Base-by-base conservation (phyloP, 2,888 invertebrate genomes). In the Exocentrus adspersus region DNA sequence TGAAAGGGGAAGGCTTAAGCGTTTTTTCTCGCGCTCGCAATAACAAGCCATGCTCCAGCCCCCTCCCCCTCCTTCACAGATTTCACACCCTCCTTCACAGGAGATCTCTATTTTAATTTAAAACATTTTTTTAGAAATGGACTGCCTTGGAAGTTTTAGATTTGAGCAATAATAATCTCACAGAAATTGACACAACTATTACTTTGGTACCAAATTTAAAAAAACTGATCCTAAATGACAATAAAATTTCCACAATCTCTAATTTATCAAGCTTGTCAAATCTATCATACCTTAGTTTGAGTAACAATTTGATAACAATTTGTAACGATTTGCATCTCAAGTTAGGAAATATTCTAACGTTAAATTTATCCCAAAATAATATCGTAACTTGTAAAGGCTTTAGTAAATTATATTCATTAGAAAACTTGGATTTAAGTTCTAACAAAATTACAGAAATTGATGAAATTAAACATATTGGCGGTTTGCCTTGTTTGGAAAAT, bases 351-450 rank as follows among this genome's bases (percentile, higher is more conserved):
- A 87, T 98, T 46, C 89, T 91, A n/a, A 89, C 88, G 61, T 87
- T 98, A 52, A 91, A 94, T 79, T 81, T 98, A 51, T 91, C 94
- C 0, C 92, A 94, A 73, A 98, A 98, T 82, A 88, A 88, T 77
- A 88, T 98, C 2, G 86, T 86, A 16, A 86, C 88, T 0, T 82
- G 95, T 0, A 84, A 85, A 64, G 92, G 93, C 0, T 89, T 95
- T 73, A 88, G 90, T 0, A 93, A 94, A 78, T 79, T 98, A 21
- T 95, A 94, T 80, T 95, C 96, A 0, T 83, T 98, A 64, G 92
- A 93, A 72, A 90, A 87, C 72, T 84, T 98, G 67, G 93, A 97
- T 84, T 85, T 97, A 45, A 93, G 94, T 73, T 92, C 92, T 72
- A 98, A 98, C 84, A 84, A 87, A 60, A 90, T 98, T 45, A 86